Evolutionary conservation across 2,113 vertebrate genomes (phyloP).

Genomic region (Ciconia boyciana): DNA sequence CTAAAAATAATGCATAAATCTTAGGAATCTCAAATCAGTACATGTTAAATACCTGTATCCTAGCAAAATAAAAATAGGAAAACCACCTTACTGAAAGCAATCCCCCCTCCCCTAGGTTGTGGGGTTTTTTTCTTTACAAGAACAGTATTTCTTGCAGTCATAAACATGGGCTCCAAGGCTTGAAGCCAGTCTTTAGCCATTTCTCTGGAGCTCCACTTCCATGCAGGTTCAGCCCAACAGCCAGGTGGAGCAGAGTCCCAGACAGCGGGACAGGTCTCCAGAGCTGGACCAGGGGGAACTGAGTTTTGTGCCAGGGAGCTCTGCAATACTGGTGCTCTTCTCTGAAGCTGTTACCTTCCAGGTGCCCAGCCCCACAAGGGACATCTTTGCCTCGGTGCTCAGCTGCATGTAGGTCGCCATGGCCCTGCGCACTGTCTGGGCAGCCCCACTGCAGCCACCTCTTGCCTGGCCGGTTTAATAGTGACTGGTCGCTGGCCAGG

Average conservation of each 20-base stretch:
- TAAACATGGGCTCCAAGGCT: neutral
- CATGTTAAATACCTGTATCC: neutral
- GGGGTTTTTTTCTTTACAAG: neutral
- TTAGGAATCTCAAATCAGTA: neutral
- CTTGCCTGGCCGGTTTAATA: neutral
- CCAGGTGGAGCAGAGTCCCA: neutral
- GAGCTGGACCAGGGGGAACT: rapidly evolving
- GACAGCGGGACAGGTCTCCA: neutral
- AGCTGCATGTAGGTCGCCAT: constrained; percentile 76
- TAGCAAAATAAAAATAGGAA: neutral
- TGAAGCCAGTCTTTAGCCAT: neutral
- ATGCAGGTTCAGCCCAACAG: rapidly evolving
- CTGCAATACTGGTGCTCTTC: neutral
- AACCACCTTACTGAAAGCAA: neutral
- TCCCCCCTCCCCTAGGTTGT: rapidly evolving
- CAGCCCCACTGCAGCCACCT: neutral
- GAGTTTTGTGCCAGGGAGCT: neutral
- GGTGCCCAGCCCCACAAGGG: constrained; percentile 82
- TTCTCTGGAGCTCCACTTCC: neutral
- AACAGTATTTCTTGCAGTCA: neutral
- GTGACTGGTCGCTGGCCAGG: neutral
- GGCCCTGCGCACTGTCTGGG: rapidly evolving
- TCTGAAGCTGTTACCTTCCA: constrained; percentile 78
- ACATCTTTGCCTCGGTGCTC: constrained; percentile 73
- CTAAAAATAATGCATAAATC: constrained; percentile 44